Base-by-base conservation (phyloP, 2,888 invertebrate species). In the Trachelus iudaicus region DNA sequence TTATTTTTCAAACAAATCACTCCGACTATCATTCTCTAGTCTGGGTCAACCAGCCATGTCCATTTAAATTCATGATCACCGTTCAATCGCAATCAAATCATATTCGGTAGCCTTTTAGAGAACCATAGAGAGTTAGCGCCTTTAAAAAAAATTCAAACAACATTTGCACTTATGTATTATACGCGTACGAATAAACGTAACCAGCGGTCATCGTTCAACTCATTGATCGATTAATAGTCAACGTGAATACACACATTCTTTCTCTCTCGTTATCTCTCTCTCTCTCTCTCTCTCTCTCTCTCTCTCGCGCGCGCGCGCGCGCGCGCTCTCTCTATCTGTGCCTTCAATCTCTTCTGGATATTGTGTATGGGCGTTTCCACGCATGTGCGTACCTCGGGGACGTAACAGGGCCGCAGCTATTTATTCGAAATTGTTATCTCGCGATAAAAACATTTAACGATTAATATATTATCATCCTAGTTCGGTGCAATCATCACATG, bases 201-300 rank as follows among this genome's bases (percentile, higher is more conserved):
- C 34, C 71, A 71, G 69, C 35, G 69, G 73, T 77, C 78, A 83
- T 79, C 80, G 79, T 80, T 82, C 79, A 80, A 77, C 73, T 78
- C 79, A 79, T 81, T 79, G 82, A 83, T 83, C 83, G 82, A 84
- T 85, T 83, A 82, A 83, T 75, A 84, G 84, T 85, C 84, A 83
- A 75, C 78, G 75, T 75, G 78, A 76, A 81, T 81, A 75, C 76
- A 56, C 79, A 69, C 34, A 37, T 34, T 31, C 71, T 74, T 71
- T 69, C 76, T 71, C 75, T 56, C 71, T 23, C 56, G n/a, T 9
- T 30, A 56, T 76, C 35, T 74, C 37, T 69, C 68, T 30, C 74
- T 75, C 73, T 73, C 76, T 73, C 75, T 69, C 69, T 31, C 56
- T 40, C n/a, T 15, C 73, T 76, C 34, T 34, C 34, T 34, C 33